Base-by-base conservation (phyloP, 2,888 invertebrate genomes). In the Seira musarum region DNA sequence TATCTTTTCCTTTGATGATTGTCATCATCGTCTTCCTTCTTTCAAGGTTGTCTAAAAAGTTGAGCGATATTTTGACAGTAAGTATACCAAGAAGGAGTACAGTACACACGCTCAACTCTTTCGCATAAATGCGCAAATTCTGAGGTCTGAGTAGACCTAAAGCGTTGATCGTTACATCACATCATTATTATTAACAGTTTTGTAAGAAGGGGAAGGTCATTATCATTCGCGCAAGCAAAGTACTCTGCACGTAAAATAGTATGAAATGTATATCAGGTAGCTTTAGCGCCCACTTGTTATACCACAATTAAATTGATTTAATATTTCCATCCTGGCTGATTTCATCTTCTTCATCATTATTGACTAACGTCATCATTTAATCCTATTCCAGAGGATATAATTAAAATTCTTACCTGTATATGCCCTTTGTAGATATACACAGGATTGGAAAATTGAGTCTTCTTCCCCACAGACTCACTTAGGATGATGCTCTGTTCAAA, bases 401-500 rank as follows among this genome's bases (percentile, higher is more conserved):
- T n/a, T n/a, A n/a, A n/a, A n/a, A n/a, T 22, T 87, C 89, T 89
- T 89, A 97, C 97, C 94, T 97, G 97, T 85, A 99, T 93, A 88
- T 98, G 97, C 88, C 95, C 95, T 90, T 97, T 97, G 90, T 97
- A 98, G 88, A 96, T 93, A 90, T 97, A 99, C 35, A 94, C 94
- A 78, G 98, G 98, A 91, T 95, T 96, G 85, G 95, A 94, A 89
- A 96, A 98, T 89, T 96, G 96, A 63, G 94, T 95, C 89, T 95
- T 96, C 89, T 94, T 95, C 85, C 96, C 96, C 71, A 96, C 94
- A 76, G 96, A 94, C 88, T 99, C 98, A 87, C 97, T 96, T 90
- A 99, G 96, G 87, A 98, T 97, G 87, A 99, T 94, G 88, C 96
- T 97, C 90, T 99, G 99, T 89, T 99, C 98, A 89, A 99, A 99